Percentiles rank a stretch among this genome's conserved stretches.
Conservation (phyloP, 1,140 invertebrate species). For the Macrotrachela quadricornifera region DNA sequence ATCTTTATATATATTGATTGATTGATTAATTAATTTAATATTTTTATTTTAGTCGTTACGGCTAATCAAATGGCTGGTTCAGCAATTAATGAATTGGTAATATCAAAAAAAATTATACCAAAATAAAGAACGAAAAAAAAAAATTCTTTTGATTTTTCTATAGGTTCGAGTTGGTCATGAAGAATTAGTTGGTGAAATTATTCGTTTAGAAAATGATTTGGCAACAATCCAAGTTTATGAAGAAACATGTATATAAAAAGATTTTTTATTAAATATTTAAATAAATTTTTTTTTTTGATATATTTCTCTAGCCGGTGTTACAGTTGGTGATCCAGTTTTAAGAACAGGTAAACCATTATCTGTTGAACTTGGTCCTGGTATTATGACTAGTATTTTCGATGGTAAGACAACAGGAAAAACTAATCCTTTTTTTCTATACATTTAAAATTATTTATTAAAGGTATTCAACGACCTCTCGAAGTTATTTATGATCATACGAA, state of each 20-base stretch:
- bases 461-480: constrained; percentile 84
- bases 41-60: constrained; percentile 58
- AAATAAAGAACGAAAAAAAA: too few relatives aligned
- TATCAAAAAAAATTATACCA: too few relatives aligned
- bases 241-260: constrained; percentile 54
- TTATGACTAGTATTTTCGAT: constrained; percentile 96
- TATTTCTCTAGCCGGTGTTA: constrained; percentile 53
- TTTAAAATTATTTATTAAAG: too few relatives aligned
- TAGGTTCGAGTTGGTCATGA: constrained; percentile 66
- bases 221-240: constrained; percentile 99
- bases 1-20: constrained; percentile 2
- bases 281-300: constrained; percentile 10
- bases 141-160: too few relatives aligned
- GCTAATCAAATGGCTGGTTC: constrained; percentile 96
- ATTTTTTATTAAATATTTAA: not conserved
- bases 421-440: too few relatives aligned
- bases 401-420: constrained; percentile 32
- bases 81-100: constrained; percentile 97
- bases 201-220: constrained; percentile 93
- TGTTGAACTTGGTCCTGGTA: constrained; percentile 95
- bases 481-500: constrained; percentile 78
- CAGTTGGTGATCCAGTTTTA: constrained; percentile 92
- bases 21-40: too few relatives aligned
- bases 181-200: constrained; percentile 96
- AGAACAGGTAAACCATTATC: constrained; percentile 91